Evolutionary conservation across 2,113 vertebrate species (phyloP).

Genomic region (Tetrax tetrax): DNA sequence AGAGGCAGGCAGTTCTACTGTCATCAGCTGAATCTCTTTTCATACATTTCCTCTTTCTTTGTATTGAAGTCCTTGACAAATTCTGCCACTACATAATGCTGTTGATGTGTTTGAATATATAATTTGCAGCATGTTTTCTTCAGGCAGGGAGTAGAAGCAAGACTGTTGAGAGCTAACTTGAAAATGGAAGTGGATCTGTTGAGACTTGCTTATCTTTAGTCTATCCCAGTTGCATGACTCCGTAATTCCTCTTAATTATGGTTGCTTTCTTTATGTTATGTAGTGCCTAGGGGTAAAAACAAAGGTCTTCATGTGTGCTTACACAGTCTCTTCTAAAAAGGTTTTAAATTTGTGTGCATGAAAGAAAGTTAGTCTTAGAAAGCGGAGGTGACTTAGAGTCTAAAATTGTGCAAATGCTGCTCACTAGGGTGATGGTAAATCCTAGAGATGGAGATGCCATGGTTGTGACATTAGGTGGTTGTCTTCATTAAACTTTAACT

Average conservation of each 20-base stretch:
- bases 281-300: background rate
- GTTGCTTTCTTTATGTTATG: background rate
- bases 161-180: background rate
- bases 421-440: background rate
- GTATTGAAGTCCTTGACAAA: background rate
- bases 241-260: background rate
- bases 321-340: background rate
- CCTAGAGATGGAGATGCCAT: accelerated
- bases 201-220: background rate
- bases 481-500: background rate
- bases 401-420: background rate
- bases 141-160: background rate
- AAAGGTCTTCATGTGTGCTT: background rate
- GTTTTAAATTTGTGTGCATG: background rate
- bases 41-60: background rate
- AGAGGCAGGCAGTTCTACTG: background rate
- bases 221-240: background rate
- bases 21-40: background rate
- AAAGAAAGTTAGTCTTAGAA: background rate
- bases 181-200: background rate
- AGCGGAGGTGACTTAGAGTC: background rate
- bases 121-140: background rate
- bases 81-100: background rate
- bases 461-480: background rate
- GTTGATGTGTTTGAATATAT: background rate